These are phyloP conservation scores for Drosophila koepferae DNA, from an alignment of 2,888 invertebrate species.

Conservation along the genomic window DNA sequence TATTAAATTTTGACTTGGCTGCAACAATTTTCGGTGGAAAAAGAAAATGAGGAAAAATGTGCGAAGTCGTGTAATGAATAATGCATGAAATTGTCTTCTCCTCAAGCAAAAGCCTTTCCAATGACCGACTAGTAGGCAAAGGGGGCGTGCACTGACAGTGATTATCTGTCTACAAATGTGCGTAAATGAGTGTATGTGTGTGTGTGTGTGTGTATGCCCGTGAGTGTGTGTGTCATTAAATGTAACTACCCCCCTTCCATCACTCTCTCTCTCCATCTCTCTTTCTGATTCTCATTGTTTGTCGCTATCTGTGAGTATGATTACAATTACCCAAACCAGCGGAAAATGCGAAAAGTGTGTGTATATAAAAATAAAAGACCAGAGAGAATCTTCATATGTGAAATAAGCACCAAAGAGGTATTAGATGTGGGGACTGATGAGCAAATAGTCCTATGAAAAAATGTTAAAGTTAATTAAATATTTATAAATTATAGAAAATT, in stretches of 20 bases:
- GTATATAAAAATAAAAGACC: neutral
- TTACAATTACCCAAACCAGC: conserved; percentile 58
- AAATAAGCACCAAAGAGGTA: neutral
- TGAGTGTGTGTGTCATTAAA: conserved; percentile 54
- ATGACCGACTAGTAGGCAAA: conserved; percentile 5
- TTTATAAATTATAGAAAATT: no score
- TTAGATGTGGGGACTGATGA: neutral
- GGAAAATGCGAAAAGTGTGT: conserved; percentile 4
- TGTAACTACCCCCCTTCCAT: conserved; percentile 2
- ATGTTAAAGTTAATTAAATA: neutral
- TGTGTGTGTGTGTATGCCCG: conserved; percentile 27
- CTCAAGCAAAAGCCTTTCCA: conserved; percentile 57
- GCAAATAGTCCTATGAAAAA: neutral
- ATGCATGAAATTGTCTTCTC: conserved; percentile 76
- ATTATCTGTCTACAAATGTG: conserved; percentile 65
- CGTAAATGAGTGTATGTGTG: conserved; percentile 24
- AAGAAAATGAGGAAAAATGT: conserved; percentile 75
- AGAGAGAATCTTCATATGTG: neutral
- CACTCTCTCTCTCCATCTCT: conserved; percentile 9
- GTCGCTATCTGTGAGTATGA: conserved; percentile 32
- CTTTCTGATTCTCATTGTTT: conserved; percentile 14
- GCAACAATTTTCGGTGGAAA: conserved; percentile 39
- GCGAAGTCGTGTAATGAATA: conserved; percentile 80
- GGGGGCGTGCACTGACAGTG: conserved; percentile 49
- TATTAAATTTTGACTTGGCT: conserved; percentile 72